Evolutionary conservation across 2,797 vertebrate species (phyloP), one percentile per base, ranked within the genome.

Genomic region (Sebastes minor): DNA sequence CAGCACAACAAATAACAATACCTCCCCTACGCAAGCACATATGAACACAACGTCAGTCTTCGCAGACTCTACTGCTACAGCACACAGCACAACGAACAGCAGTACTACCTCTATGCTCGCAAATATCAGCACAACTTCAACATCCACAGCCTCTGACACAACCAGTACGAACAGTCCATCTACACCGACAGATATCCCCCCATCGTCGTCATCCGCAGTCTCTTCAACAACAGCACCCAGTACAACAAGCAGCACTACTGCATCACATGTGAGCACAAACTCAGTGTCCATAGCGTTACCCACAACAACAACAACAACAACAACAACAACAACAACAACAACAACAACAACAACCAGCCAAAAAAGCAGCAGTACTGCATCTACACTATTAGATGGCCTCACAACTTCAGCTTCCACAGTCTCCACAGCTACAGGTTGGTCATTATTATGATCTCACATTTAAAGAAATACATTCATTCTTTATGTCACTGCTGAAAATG

Each of bases 381-480:
- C 71, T 49, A 14, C 38, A 38, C 23, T 28, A 11, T 14, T 56
- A 52, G 53, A 65, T 71, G 61, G 18, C 6, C 25, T 60, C 56
- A 35, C 20, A 53, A 28, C 59, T 16, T 22, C 78, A 70, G 53
- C 13, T 23, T 61, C 78, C 9, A 56, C 53, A 30, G 60, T 11
- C 53, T 46, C 78, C 22, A 46, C 61, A 30, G 10, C 12, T 71
- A 52, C 76, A 83, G 80, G 84, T 86, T 57, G 27, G 80, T 61
- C 60, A 68, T 32, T 32, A 28, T 13, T 11, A 38, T 0, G 38
- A 42, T 42, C 38, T 25, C 52, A 55, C 52, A 74, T 38, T 12
- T 18, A 1, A 55, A 56, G 20, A 53, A 55, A 27, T 16, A 5
- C 12, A 28, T 42, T 23, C 0, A 22, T 59, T 30, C 4, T 38